These are phyloP conservation scores for Steromphala cineraria DNA, from an alignment of 2,888 invertebrate genomes.

Conservation along the genomic window DNA sequence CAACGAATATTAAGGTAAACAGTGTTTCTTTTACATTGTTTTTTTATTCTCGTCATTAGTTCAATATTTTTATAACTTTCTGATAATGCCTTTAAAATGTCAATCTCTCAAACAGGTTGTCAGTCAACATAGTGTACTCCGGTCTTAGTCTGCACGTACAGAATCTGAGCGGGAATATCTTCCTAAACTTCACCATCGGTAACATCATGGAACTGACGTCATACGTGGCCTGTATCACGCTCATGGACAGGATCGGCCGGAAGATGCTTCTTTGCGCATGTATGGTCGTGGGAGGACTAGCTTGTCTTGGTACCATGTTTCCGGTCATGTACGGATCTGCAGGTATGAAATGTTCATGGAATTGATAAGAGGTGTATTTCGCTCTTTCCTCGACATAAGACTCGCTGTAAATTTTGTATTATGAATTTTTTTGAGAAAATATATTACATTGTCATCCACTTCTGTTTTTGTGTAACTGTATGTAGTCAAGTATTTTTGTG, in stretches of 20 bases:
- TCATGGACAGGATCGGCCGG: slow-evolving; percentile 58
- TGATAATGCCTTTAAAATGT: too few species aligned
- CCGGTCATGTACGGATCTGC: slow-evolving; percentile 32
- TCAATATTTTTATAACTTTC: too few species aligned
- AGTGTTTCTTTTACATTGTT: too few species aligned
- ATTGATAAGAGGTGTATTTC: too few species aligned
- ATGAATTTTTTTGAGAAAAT: too few species aligned
- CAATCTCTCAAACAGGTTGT: slow-evolving; percentile 46
- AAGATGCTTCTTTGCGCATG: slow-evolving; percentile 47
- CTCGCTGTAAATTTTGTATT: too few species aligned
- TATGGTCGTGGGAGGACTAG: slow-evolving; percentile 52
- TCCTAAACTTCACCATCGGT: slow-evolving; percentile 63
- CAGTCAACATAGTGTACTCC: slow-evolving; percentile 63
- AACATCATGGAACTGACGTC: slow-evolving; percentile 57
- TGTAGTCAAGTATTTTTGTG: too few species aligned
- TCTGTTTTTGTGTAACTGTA: too few species aligned
- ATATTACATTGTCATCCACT: too few species aligned
- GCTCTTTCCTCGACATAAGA: too few species aligned
- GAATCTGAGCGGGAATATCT: slow-evolving; percentile 59
- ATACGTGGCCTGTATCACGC: slow-evolving; percentile 51
- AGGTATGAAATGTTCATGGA: neutral
- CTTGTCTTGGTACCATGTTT: slow-evolving; percentile 50
- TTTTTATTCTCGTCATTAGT: too few species aligned
- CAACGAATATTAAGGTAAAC: too few species aligned
- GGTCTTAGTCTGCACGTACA: slow-evolving; percentile 60